These are phyloP conservation scores for Holocentrus rufus DNA, from an alignment of 2,797 vertebrate genomes.

Conservation along the genomic window DNA sequence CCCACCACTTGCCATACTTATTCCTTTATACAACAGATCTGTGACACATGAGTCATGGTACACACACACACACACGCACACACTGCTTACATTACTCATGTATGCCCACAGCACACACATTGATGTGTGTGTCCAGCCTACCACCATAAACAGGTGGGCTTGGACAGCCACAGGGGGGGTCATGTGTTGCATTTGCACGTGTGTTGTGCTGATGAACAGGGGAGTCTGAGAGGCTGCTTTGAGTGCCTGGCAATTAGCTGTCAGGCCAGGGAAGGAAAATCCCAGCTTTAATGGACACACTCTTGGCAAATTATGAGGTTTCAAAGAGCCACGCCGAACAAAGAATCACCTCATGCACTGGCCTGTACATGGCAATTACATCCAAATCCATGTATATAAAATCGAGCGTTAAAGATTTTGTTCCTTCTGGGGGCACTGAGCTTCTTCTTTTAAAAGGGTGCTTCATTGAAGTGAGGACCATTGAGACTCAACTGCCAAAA, in stretches of 20 bases:
- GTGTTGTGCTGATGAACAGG: slow-evolving; percentile 63
- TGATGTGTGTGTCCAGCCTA: not conserved
- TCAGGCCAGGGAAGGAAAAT: slow-evolving; percentile 44
- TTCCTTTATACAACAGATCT: slow-evolving; percentile 30
- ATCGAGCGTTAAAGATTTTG: slow-evolving; percentile 28
- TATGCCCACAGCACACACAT: not conserved
- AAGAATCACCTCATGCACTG: slow-evolving; percentile 34
- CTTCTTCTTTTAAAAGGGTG: not conserved
- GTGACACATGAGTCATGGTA: slow-evolving; percentile 39
- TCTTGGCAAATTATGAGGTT: slow-evolving; percentile 37
- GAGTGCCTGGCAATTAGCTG: slow-evolving; percentile 73
- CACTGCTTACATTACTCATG: slow-evolving; percentile 17
- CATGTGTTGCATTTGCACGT: slow-evolving; percentile 56
- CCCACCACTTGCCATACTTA: slow-evolving; percentile 41
- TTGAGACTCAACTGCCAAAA: too few species aligned
- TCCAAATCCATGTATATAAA: slow-evolving; percentile 47
- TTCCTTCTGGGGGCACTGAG: slow-evolving; percentile 11
- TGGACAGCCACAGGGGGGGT: slow-evolving; percentile 38
- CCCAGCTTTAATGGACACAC: slow-evolving; percentile 57
- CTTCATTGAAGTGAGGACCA: too few species aligned
- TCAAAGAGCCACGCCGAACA: slow-evolving; percentile 37
- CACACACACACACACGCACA: slow-evolving; percentile 19
- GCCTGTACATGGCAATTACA: slow-evolving; percentile 46
- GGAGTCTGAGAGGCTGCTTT: slow-evolving; percentile 64
- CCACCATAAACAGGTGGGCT: slow-evolving; percentile 23